Percentiles rank a stretch among this genome's conserved stretches.
Evolutionary conservation across 2,797 vertebrate genomes (phyloP).

Genomic region (Antrozous pallidus): DNA sequence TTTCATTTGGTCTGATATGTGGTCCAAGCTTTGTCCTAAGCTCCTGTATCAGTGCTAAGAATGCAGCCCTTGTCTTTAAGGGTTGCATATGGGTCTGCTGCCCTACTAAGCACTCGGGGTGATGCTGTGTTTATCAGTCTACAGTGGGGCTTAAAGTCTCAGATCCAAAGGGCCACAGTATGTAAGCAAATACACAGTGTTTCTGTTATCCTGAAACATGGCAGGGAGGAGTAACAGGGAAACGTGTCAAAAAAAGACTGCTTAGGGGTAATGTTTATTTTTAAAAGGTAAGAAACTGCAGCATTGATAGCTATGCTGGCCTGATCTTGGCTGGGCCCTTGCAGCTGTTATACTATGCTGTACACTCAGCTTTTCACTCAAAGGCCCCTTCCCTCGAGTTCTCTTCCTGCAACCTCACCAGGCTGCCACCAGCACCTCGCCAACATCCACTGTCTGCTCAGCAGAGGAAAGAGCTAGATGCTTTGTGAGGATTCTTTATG

Average conservation of each 20-base stretch:
- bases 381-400: neutral
- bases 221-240: neutral
- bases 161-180: neutral
- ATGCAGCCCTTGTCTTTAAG: neutral
- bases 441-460: neutral
- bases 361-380: neutral
- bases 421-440: neutral
- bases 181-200: neutral
- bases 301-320: neutral
- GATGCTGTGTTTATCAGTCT: neutral
- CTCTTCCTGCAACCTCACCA: neutral
- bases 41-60: neutral
- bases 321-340: neutral
- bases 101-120: neutral
- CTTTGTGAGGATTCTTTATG: neutral
- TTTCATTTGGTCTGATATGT: neutral
- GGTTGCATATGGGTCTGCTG: neutral
- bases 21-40: neutral
- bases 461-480: neutral
- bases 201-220: neutral
- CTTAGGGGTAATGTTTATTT: too few relatives aligned
- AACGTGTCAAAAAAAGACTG: neutral
- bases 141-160: neutral
- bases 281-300: neutral
- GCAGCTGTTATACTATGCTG: too few relatives aligned